Evolutionary conservation across 2,797 vertebrate genomes (phyloP).

Genomic region (Pagetopsis macropterus): DNA sequence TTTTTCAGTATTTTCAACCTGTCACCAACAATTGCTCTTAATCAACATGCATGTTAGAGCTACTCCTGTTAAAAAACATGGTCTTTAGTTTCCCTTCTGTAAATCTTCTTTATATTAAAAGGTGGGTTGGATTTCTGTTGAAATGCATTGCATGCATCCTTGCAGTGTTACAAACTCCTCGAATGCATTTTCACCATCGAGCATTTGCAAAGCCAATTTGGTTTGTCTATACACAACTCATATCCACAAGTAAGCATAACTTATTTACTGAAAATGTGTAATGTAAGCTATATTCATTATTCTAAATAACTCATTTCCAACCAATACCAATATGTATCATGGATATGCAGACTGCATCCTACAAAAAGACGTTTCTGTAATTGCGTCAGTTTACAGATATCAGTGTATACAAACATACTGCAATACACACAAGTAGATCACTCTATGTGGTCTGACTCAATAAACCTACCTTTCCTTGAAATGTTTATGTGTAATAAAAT

Average conservation of each 20-base stretch:
- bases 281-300: too few species aligned
- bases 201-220: not conserved
- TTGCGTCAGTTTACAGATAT: conserved; percentile 29
- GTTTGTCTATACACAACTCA: not conserved
- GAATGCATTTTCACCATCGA: too few species aligned
- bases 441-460: conserved; percentile 12
- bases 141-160: too few species aligned
- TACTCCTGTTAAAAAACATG: not conserved
- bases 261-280: not conserved
- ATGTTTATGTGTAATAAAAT: not conserved
- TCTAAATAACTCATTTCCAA: not conserved
- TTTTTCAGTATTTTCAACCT: not conserved
- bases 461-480: conserved; percentile 13
- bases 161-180: too few species aligned
- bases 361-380: conserved; percentile 13
- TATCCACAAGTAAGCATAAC: not conserved
- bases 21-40: not conserved
- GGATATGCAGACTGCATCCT: not conserved
- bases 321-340: conserved; percentile 1
- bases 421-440: not conserved
- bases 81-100: not conserved
- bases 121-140: too few species aligned
- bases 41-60: not conserved
- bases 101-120: too few species aligned
- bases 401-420: conserved; percentile 1